Percentiles rank a stretch among this genome's conserved stretches.
phyloP scores from a whole-genome alignment of 2,888 invertebrate genomes.

The Parascotia fuliginaria region DNA sequence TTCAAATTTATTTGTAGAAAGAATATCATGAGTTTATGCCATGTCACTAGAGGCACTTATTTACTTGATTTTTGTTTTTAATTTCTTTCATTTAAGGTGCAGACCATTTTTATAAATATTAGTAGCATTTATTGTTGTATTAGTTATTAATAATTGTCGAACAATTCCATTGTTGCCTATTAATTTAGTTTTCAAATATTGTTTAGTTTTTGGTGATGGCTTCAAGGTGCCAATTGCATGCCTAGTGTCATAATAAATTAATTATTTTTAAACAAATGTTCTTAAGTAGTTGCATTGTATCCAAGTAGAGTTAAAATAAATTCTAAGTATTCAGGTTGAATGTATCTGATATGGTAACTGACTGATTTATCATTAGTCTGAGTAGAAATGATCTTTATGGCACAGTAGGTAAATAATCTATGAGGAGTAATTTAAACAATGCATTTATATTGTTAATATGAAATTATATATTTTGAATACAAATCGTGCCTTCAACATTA shows the following conservation, averaged over 20 bases:
- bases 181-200: conserved; percentile 5
- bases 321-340: conserved; percentile 30
- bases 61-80: too few species aligned
- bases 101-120: too few species aligned
- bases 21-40: too few species aligned
- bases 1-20: too few species aligned
- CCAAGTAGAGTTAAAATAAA: conserved; percentile 10
- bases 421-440: conserved; percentile 56
- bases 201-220: conserved; percentile 8
- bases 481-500: conserved; percentile 70
- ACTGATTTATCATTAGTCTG: conserved; percentile 68
- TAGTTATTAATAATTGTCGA: conserved; percentile 14
- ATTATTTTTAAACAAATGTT: conserved; percentile 1
- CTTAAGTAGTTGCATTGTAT: conserved; percentile 17
- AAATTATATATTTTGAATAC: conserved; percentile 30
- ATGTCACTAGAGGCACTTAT: too few species aligned
- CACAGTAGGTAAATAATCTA: too few species aligned
- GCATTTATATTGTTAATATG: conserved; percentile 31
- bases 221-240: conserved; percentile 20
- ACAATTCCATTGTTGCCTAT: conserved; percentile 6
- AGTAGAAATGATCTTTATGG: conserved; percentile 55
- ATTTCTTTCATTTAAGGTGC: too few species aligned
- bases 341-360: conserved; percentile 66
- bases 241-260: conserved; percentile 29
- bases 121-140: conserved; percentile 40